Evolutionary conservation across 2,797 vertebrate species (phyloP).

Genomic region (Enteromius argenteus): DNA sequence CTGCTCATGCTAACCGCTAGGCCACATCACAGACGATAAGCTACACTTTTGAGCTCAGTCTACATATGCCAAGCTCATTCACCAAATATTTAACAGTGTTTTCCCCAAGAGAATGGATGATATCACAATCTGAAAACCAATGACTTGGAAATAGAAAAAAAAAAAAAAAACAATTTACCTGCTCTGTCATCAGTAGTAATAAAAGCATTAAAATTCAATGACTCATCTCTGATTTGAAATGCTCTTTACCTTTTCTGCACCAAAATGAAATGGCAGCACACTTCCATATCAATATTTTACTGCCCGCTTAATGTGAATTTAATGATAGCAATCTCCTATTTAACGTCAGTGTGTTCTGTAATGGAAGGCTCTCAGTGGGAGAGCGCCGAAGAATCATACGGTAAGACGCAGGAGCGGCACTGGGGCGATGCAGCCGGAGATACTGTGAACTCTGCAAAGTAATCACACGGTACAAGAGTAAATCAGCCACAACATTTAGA

Average conservation of each 20-base stretch:
- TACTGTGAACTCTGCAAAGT: slow-evolving; percentile 26
- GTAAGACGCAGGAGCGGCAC: slow-evolving; percentile 1
- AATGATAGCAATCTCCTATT: slow-evolving; percentile 66
- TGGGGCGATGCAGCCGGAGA: slow-evolving; percentile 44
- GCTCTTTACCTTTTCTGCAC: slow-evolving; percentile 50
- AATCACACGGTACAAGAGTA: slow-evolving; percentile 52
- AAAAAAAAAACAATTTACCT: slow-evolving; percentile 44
- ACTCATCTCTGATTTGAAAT: slow-evolving; percentile 52
- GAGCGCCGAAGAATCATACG: slow-evolving; percentile 29
- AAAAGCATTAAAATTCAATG: slow-evolving; percentile 56
- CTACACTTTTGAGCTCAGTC: neutral
- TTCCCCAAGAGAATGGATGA: neutral
- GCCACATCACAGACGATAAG: neutral
- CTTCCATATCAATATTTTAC: slow-evolving; percentile 63
- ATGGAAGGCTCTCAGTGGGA: slow-evolving; percentile 57
- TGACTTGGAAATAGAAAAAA: neutral
- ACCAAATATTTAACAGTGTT: slow-evolving; percentile 7
- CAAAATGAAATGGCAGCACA: slow-evolving; percentile 54
- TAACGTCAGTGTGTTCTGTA: slow-evolving; percentile 61
- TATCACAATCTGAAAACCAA: slow-evolving; percentile 29
- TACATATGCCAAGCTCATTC: neutral
- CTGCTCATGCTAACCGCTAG: neutral
- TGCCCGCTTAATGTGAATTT: slow-evolving; percentile 64
- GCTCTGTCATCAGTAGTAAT: slow-evolving; percentile 54
- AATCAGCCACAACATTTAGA: slow-evolving; percentile 51